Evolutionary conservation across 2,113 vertebrate species (phyloP).

Genomic region (Daphoenositta chrysoptera): DNA sequence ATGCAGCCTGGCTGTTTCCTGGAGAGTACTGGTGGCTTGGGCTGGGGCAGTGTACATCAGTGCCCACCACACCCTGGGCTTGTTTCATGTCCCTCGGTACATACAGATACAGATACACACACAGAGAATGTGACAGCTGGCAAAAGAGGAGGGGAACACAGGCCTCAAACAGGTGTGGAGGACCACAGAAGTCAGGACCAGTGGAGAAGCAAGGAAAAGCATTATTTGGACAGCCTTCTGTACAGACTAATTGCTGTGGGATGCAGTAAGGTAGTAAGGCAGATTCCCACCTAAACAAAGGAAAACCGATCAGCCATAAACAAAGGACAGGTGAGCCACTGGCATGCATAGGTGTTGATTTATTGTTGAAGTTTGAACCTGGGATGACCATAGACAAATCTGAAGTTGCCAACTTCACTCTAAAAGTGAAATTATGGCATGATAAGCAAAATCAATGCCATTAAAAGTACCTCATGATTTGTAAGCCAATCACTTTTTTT

Average conservation of each 20-base stretch:
- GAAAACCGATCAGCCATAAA: background rate
- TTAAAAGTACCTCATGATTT: background rate
- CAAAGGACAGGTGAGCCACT: background rate
- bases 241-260: background rate
- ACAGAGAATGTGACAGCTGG: background rate
- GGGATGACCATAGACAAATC: background rate
- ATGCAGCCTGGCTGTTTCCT: background rate
- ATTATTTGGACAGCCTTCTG: background rate
- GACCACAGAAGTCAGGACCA: background rate
- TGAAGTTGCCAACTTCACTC: background rate
- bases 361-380: background rate
- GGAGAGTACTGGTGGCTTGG: too few species aligned
- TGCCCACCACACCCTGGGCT: background rate
- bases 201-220: background rate
- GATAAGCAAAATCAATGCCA: background rate
- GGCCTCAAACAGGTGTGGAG: background rate
- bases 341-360: accelerated
- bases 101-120: background rate
- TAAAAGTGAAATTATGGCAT: background rate
- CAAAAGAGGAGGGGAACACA: background rate
- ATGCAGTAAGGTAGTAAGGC: background rate
- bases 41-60: background rate
- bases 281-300: background rate
- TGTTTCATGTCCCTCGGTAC: background rate
- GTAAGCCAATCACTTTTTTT: background rate